Evolutionary conservation across 2,113 vertebrate genomes (phyloP).

Genomic region (Cyprinus carpio): DNA sequence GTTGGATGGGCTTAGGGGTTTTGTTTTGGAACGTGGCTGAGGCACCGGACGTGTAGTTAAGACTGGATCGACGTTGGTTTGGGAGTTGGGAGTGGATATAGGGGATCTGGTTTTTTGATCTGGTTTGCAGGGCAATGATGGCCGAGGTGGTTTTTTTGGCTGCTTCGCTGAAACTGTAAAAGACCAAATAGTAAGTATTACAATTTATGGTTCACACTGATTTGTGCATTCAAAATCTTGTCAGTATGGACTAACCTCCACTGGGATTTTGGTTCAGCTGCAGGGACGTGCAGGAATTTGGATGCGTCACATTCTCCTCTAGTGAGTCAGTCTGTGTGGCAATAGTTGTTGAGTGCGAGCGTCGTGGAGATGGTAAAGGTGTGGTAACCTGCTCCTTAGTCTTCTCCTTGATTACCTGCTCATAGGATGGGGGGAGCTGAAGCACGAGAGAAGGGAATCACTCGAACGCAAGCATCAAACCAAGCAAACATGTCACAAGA

Average conservation of each 20-base stretch:
- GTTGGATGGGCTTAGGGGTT: slow-evolving; percentile 69
- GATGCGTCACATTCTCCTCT: slow-evolving; percentile 68
- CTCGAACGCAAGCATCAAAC: slow-evolving; percentile 41
- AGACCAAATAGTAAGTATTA: not conserved
- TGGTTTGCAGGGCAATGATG: not conserved
- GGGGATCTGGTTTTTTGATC: not conserved
- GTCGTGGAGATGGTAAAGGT: slow-evolving; percentile 78
- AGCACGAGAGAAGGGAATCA: slow-evolving; percentile 62
- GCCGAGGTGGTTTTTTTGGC: slow-evolving; percentile 12
- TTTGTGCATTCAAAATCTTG: not conserved
- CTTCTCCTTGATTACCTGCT: slow-evolving; percentile 95
- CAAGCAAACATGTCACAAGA: slow-evolving; percentile 33
- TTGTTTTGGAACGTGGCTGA: slow-evolving; percentile 85
- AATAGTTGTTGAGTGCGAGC: slow-evolving; percentile 74
- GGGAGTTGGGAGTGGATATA: slow-evolving; percentile 13
- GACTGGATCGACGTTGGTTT: slow-evolving; percentile 1
- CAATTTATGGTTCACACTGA: too few species aligned
- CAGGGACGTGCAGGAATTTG: slow-evolving; percentile 64
- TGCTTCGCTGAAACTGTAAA: not conserved
- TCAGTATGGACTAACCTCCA: slow-evolving; percentile 7
- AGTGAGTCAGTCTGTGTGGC: slow-evolving; percentile 88
- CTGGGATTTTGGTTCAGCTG: slow-evolving; percentile 60
- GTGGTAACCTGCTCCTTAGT: slow-evolving; percentile 80
- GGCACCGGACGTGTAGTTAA: slow-evolving; percentile 77
- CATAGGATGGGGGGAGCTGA: slow-evolving; percentile 89